These are phyloP conservation scores for Rotaria macrura DNA, from an alignment of 2,888 invertebrate species.

Conservation along the genomic window DNA sequence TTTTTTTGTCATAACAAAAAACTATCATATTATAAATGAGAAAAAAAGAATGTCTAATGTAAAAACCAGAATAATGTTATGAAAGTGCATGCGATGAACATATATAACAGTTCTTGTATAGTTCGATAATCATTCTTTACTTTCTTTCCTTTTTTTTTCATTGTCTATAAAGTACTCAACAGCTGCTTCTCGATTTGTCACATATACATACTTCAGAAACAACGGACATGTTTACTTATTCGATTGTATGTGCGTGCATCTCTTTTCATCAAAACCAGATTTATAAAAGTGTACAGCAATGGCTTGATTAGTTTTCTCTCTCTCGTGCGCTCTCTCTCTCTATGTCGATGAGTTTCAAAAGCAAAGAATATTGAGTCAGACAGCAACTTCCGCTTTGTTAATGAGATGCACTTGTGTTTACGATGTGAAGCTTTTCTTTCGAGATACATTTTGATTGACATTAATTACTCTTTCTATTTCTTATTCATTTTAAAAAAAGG, in stretches of 20 bases:
- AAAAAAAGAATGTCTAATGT: background rate
- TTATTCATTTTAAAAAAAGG: background rate
- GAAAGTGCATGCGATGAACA: background rate
- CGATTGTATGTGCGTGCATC: background rate
- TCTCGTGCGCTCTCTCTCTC: background rate
- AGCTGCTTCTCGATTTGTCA: background rate
- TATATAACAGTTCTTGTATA: background rate
- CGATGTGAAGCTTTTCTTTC: background rate
- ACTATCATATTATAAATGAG: too few species aligned
- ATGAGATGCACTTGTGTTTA: slow-evolving; percentile 1
- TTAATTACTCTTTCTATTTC: background rate
- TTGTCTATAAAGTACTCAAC: background rate
- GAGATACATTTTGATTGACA: background rate
- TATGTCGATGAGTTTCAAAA: background rate
- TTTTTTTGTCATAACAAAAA: background rate
- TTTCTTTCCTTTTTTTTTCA: background rate
- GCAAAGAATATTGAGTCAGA: background rate
- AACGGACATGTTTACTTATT: background rate
- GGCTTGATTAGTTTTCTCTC: background rate
- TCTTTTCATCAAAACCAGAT: background rate
- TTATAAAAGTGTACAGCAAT: background rate
- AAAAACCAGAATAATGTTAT: background rate
- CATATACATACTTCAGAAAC: background rate
- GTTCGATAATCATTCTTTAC: background rate
- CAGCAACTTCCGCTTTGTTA: background rate